Evolutionary conservation across 2,797 vertebrate species (phyloP), one percentile per base, ranked within the genome.

Genomic region (Pangasius macronema): DNA sequence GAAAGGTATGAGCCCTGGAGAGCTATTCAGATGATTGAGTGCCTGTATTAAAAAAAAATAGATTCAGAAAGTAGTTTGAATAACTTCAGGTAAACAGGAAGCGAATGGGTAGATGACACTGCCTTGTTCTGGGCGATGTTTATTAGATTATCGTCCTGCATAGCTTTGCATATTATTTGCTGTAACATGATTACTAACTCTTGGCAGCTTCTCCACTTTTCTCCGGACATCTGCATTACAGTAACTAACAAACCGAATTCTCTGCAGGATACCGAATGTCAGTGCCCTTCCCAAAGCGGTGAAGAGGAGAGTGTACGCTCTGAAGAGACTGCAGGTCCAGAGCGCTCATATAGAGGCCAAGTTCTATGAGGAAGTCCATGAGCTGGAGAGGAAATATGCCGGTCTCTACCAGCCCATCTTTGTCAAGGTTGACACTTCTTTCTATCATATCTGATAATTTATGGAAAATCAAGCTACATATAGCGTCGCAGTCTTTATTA

Each of bases 341-440:
- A 99, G 97, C 88, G 97, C 97, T 30, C 97, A 98, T 92, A 98
- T 98, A 93, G 98, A 99, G 92, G 97, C 98, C 75, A 98, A 98
- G 92, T 99, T 99, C 95, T 99, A 99, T 42, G 97, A 99, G 89
- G 99, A 99, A 92, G 98, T 99, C 63, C 98, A 99, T 3, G 98
- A 98, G 90, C 91, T 99, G 86, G 98, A 99, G 94, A 95, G 98
- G 92, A 99, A 99, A 88, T 99, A 99, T 0, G 97, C 98, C 2
- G 96, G 96, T 0, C 94, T 99, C 27, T 99, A 99, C 92, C 96
- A 98, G 22, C 99, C 98, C 14, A 94, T 98, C 72, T 99, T 99
- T 91, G 97, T 98, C 90, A 99, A 99, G 98, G 99, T 99, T 93
- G 14, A 53, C 20, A 51, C 49, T 84, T 68, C 0, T 18, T 70